Conservation (phyloP, 2,888 invertebrate genomes). For the Tenthredo distinguenda region DNA sequence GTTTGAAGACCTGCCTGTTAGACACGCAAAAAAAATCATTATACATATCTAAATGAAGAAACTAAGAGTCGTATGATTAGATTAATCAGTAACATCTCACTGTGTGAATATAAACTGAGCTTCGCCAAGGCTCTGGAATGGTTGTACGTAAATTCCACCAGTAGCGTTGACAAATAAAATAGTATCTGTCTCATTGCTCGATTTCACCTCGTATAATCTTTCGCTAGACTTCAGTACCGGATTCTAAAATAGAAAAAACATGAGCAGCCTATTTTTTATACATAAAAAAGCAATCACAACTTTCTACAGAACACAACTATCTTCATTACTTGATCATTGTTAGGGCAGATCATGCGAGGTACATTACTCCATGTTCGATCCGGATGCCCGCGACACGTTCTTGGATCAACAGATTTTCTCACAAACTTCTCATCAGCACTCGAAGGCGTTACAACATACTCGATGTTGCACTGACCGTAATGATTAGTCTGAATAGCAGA, state of each 20-base stretch:
- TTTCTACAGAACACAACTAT: not conserved
- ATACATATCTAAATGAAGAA: not conserved
- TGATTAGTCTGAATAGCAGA: slow-evolving; percentile 70
- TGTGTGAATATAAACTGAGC: slow-evolving; percentile 74
- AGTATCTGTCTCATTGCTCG: slow-evolving; percentile 64
- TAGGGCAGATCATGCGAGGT: slow-evolving; percentile 74
- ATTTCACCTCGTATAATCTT: slow-evolving; percentile 71
- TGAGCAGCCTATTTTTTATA: not conserved
- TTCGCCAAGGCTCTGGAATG: slow-evolving; percentile 77
- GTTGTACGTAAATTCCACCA: slow-evolving; percentile 77
- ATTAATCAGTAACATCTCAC: slow-evolving; percentile 59
- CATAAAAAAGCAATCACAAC: not conserved
- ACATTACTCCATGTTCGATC: slow-evolving; percentile 74
- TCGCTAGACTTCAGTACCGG: slow-evolving; percentile 77
- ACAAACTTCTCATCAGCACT: slow-evolving; percentile 67
- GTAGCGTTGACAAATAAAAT: slow-evolving; percentile 73
- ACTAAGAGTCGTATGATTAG: not conserved
- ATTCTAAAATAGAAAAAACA: slow-evolving; percentile 68
- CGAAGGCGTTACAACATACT: slow-evolving; percentile 72
- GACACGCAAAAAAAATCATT: not conserved
- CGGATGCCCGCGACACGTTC: slow-evolving; percentile 73
- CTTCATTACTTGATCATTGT: slow-evolving; percentile 73
- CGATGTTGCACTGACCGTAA: slow-evolving; percentile 76
- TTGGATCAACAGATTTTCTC: slow-evolving; percentile 76
- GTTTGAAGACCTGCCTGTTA: slow-evolving; percentile 68